Evolutionary conservation across 2,113 vertebrate genomes (phyloP), one percentile per base, ranked within the genome.

Genomic region (Microcebus murinus): DNA sequence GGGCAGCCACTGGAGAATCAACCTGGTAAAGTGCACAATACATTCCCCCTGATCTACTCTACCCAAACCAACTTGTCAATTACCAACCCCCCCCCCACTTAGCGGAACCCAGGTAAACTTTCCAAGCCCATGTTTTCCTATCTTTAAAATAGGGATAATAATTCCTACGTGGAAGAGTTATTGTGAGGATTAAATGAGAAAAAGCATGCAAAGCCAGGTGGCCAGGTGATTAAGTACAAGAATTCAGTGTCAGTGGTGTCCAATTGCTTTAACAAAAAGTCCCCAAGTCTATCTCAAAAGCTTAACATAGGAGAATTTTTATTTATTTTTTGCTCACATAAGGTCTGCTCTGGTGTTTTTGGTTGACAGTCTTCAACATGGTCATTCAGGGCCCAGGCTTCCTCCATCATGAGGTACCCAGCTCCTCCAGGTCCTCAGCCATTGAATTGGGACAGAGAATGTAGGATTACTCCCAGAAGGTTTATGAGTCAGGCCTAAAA

Each of bases 171-270:
- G 20, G 25, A 21, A 55, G n/a, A 29, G 55, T 73, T 70, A 77
- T 45, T 50, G 12, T 70, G 70, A 94, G 31, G 42, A 87, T 50
- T 59, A 80, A 61, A 82, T 89, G 39, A 95, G n/a, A 74, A 94
- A 97, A 91, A 42, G 48, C 20, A 79, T 10, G 6, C 25, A 20
- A 74, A 6, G 5, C 83, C 81, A 81, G 59, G 34, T 50, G 5
- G 6, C 83, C 76, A 71, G 65, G 31, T 50, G 36, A 82, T 39
- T 50, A 59, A 92, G 31, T 34, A 83, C 12, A 50, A n/a, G 50
- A 57, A 17, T 63, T 65, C 15, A 50, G 8, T 63, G 20, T 77
- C 67, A 86, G 31, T 14, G 31, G 23, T 34, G 55, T 14, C 13
- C 48, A 91, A 0, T 36, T 42, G 25, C 59, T 23, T 96, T 25